Evolutionary conservation across 2,113 vertebrate species (phyloP).

Genomic region (Dicerorhinus sumatrensis): DNA sequence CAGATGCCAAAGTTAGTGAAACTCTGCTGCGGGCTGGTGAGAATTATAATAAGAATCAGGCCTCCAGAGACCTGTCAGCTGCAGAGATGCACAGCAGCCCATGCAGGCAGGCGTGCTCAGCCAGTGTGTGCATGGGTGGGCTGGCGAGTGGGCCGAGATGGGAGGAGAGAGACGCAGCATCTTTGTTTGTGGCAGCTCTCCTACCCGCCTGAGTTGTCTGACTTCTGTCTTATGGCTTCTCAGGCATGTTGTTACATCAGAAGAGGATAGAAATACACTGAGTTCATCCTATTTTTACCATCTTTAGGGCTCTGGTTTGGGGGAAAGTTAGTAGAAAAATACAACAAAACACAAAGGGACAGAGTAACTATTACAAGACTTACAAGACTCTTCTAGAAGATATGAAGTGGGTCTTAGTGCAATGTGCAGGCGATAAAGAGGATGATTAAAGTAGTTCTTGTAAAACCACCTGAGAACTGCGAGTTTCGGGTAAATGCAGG

Average conservation of each 20-base stretch:
- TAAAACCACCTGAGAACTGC: neutral
- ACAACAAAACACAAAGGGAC: neutral
- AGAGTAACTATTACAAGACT: neutral
- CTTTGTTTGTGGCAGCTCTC: neutral
- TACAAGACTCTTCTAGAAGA: neutral
- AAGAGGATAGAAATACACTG: neutral
- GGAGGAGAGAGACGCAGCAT: neutral
- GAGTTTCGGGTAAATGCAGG: neutral
- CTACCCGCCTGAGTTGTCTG: neutral
- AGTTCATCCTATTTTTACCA: neutral
- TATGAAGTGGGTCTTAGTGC: neutral
- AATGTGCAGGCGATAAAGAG: neutral
- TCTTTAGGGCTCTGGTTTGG: neutral
- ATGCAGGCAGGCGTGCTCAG: neutral
- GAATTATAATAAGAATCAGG: neutral
- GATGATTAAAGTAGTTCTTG: neutral
- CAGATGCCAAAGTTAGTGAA: neutral
- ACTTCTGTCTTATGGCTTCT: neutral
- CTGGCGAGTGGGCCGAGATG: fast-evolving
- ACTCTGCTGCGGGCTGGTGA: neutral
- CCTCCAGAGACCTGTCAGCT: neutral
- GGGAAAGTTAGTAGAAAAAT: neutral
- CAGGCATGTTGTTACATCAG: neutral
- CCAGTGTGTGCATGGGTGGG: neutral
- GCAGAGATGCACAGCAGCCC: neutral